A percentile compares a stretch with the other conserved stretches of the same genome.
These are phyloP conservation scores for Iguana delicatissima DNA, from an alignment of 2,797 vertebrate genomes.

Conservation along the genomic window DNA sequence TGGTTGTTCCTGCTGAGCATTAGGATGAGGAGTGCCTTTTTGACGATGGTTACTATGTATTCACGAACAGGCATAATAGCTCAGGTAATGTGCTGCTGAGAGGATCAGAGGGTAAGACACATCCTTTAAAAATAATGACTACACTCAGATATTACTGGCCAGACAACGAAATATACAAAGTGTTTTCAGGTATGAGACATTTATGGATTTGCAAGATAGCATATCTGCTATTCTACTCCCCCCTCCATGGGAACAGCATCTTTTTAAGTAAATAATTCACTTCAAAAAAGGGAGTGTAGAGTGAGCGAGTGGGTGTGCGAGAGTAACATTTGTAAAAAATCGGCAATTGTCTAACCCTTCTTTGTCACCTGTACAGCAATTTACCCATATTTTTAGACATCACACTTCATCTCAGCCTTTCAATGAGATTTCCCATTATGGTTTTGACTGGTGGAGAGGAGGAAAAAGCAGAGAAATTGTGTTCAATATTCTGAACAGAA, in stretches of 20 bases:
- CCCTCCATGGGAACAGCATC: background rate
- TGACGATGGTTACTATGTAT: conserved; percentile 42
- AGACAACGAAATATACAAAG: conserved; percentile 29
- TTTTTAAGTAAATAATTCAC: conserved; percentile 34
- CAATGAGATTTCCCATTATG: conserved; percentile 51
- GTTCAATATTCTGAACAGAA: conserved; percentile 60
- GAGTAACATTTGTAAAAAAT: background rate
- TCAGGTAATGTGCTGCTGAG: background rate
- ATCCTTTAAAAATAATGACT: conserved; percentile 50
- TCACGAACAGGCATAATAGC: conserved; percentile 40
- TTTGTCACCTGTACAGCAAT: conserved; percentile 46
- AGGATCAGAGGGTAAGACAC: background rate
- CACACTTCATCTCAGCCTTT: conserved; percentile 46
- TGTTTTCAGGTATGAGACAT: conserved; percentile 36
- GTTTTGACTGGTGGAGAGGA: conserved; percentile 32
- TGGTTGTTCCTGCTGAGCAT: conserved; percentile 3
- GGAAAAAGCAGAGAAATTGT: conserved; percentile 58
- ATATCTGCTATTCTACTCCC: background rate
- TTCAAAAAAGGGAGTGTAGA: background rate
- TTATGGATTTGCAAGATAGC: conserved; percentile 21
- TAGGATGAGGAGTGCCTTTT: fast-evolving
- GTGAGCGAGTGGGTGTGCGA: fast-evolving
- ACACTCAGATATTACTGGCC: conserved; percentile 22
- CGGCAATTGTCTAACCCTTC: conserved; percentile 19
- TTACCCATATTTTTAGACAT: conserved; percentile 49